Evolutionary conservation across 2,888 invertebrate species (phyloP), one percentile per base, ranked within the genome.

Genomic region (Papilio gigon): DNA sequence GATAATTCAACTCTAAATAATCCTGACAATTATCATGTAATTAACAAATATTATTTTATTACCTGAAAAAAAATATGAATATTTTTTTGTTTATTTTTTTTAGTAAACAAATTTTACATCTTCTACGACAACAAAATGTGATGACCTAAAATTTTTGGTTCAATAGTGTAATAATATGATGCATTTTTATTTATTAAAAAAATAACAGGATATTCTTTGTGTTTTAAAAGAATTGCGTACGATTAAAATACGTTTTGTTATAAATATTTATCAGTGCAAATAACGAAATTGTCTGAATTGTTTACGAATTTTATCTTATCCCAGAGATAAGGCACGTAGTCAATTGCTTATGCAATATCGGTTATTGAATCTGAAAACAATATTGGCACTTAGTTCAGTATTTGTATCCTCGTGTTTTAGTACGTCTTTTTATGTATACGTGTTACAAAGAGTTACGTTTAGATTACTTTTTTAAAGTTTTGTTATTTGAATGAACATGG

Each of bases 271-370:
- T 30, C 53, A 30, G 22, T 33, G 17, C 62, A 20, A 20, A 20
- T 37, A 47, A 63, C 44, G 17, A 65, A 66, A 63, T 47, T 33
- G 17, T 50, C 63, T 35, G 42, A 44, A 64, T 44, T 64, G 59
- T 59, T 64, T 59, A 64, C 68, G 59, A 64, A 68, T 59, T 68
- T 35, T 68, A 59, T 68, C 68, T 68, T 68, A 68, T 68, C 68
- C n/a, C 1, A 17, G 4, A 35, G 68, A 68, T 68, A 68, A 59
- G 47, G 20, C 22, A 22, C 37, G 37, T 22, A 59, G 35, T 20
- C 40, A 14, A 62, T 40, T 50, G 61, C 67, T 67, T 58, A 56
- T 59, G 47, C 37, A 64, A 50, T 68, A 64, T 47, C 33, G 59
- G 20, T 66, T 47, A 63, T 63, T 47, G 22, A 44, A 35, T 50